Evolutionary conservation across 1,140 invertebrate genomes (phyloP).

Genomic region (Propsilocerus akamusi): DNA sequence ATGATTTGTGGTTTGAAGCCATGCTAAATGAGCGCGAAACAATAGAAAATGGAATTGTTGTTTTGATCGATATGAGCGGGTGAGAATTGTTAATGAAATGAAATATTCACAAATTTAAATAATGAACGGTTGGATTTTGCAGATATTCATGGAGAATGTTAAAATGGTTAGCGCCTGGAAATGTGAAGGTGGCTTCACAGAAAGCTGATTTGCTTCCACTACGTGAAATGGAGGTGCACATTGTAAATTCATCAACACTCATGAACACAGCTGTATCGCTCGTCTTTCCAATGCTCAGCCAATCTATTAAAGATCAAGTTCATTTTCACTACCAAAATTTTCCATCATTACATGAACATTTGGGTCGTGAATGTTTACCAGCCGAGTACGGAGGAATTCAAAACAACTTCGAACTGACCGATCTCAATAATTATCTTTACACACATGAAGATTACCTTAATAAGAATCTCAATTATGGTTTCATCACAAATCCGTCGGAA

Average conservation of each 20-base stretch:
- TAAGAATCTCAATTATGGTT: background rate
- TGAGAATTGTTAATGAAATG: background rate
- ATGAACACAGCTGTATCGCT: conserved; percentile 12
- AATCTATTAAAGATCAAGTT: conserved; percentile 1
- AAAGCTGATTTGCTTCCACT: conserved; percentile 16
- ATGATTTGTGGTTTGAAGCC: conserved; percentile 17
- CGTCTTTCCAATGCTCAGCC: conserved; percentile 15
- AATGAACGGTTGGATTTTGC: background rate
- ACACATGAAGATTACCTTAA: background rate
- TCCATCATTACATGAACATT: background rate
- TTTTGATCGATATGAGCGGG: conserved; percentile 20
- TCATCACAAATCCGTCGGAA: background rate
- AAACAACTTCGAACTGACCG: background rate
- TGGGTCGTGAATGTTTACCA: background rate
- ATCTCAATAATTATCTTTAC: background rate
- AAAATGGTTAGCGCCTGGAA: conserved; percentile 19
- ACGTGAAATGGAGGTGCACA: conserved; percentile 15
- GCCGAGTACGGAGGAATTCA: background rate
- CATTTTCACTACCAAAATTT: background rate
- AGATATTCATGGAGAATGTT: conserved; percentile 15
- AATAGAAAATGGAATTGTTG: conserved; percentile 17
- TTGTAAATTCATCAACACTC: conserved; percentile 14
- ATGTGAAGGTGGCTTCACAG: conserved; percentile 13
- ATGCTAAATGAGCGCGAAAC: conserved; percentile 17
- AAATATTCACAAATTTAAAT: background rate